Base-by-base conservation (phyloP, 1,140 invertebrate genomes). In the Marisa cornuarietis region DNA sequence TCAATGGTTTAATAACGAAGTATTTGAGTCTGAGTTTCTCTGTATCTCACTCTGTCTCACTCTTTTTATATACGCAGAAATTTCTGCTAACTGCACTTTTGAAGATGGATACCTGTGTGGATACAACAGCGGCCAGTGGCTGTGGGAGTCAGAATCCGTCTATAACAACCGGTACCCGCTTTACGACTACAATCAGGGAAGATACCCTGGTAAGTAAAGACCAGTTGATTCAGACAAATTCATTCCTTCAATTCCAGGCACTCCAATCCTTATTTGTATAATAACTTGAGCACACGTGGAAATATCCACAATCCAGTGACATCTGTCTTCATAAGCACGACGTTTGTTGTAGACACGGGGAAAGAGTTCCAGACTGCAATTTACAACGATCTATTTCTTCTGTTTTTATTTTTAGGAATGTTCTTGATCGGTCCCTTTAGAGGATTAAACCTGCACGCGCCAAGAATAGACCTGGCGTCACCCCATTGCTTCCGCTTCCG, bases 111-210 rank as follows among this genome's bases (percentile, higher is more conserved):
- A 83, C 73, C 66, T 87, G 54, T 86, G 86, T 83, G 83, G 79
- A 14, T 83, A 82, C 66, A 42, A 20, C 18, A 68, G 52, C 24
- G 22, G 69, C 5, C 69, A 42, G 65, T 85, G 69, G 76, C 62
- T 58, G 74, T 72, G 77, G 51, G 73, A n/a, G 31, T 71, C 31
- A 49, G 78, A 72, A 49, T 42, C 16, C 18, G 66, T 69, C 24
- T 69, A 18, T 75, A 72, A 52, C 81, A 85, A 83, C 79, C 61
- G 66, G 22, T 83, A 71, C 54, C 83, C 82, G 42, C 74, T 83
- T 16, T 84, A 69, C 78, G 88, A 89, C 71, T 87, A 88, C 78
- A 87, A 87, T 16, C 26, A 75, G 24, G 88, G 87, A 18, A 76
- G 73, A 16, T 82, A 81, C 63, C 83, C 83, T 82, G 87, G 86